Evolutionary conservation across 2,888 invertebrate genomes (phyloP), one percentile per base, ranked within the genome.

Genomic region (Mermis nigrescens): DNA sequence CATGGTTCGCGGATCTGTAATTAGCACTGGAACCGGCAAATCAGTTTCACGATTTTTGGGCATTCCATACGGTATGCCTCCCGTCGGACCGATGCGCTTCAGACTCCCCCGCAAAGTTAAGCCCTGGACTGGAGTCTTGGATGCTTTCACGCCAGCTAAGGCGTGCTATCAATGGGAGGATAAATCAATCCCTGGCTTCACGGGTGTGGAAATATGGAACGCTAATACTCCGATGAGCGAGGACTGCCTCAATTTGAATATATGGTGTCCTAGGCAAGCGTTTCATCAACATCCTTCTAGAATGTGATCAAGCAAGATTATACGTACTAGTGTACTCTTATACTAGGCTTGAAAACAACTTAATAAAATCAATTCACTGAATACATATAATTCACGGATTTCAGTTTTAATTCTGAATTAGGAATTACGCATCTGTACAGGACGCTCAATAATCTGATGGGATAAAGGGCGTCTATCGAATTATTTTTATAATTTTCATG

Each of bases 181-280:
- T 55, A 19, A 24, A 2, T 60, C 66, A 24, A 71, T 71, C 58
- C 69, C 70, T 1, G 66, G 68, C 31, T 71, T 71, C 57, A 67
- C 70, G 1, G 91, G 91, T 27, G 83, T 89, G 57, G 83, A 82
- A 70, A 86, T 91, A 83, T 94, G 92, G 92, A 91, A 92, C 76
- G 86, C 91, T 52, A 91, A 91, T 73, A 91, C 89, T 27, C 83
- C 82, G 58, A 77, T 86, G 69, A 84, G 82, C 72, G 94, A 94
- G 79, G 91, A 94, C 77, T 94, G 94, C 75, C 82, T 94, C 58
- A 90, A 88, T 75, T 81, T 94, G 68, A 92, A 89, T 76, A 86
- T 94, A 66, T 88, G 89, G 72, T 82, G 83, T 46, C 92, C 92
- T 1, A 82, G n/a, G 69, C n/a, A n/a, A n/a, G n/a, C n/a, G n/a